A percentile compares a stretch with the other conserved stretches of the same genome.
Conservation (phyloP, 64 coral and sea anemone species). For the Catalaphyllia jardinei region DNA sequence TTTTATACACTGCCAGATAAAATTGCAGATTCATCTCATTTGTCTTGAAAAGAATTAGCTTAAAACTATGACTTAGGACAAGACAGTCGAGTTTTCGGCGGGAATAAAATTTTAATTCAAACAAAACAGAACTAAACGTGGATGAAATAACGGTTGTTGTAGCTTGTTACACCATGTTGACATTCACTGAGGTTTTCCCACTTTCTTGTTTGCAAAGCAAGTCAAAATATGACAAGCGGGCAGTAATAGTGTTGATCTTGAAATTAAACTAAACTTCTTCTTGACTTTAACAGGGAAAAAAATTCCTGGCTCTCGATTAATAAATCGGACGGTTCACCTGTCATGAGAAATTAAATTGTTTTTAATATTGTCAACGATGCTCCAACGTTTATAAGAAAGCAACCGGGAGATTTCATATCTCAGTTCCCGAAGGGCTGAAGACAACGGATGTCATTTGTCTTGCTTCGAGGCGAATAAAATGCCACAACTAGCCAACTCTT, state of each 20-base stretch:
- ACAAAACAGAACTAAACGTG: background rate
- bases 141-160: background rate
- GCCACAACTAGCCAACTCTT: background rate
- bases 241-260: too few species aligned
- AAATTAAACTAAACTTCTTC: too few species aligned
- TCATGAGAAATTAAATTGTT: background rate
- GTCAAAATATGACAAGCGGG: background rate
- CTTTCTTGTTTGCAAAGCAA: constrained; percentile 2
- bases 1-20: too few species aligned
- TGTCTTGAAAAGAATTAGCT: too few species aligned
- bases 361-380: background rate
- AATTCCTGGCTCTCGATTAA: background rate
- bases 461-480: background rate
- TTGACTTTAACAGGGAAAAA: background rate
- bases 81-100: background rate
- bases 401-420: background rate
- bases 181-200: background rate
- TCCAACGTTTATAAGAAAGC: too few species aligned
- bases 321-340: background rate
- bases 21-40: too few species aligned
- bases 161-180: background rate
- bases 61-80: background rate
- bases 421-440: background rate
- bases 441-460: background rate
- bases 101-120: background rate